Percentiles rank a stretch among this genome's conserved stretches.
These are phyloP conservation scores for Pteropus rufus DNA, from an alignment of 2,797 vertebrate genomes.

Conservation along the genomic window DNA sequence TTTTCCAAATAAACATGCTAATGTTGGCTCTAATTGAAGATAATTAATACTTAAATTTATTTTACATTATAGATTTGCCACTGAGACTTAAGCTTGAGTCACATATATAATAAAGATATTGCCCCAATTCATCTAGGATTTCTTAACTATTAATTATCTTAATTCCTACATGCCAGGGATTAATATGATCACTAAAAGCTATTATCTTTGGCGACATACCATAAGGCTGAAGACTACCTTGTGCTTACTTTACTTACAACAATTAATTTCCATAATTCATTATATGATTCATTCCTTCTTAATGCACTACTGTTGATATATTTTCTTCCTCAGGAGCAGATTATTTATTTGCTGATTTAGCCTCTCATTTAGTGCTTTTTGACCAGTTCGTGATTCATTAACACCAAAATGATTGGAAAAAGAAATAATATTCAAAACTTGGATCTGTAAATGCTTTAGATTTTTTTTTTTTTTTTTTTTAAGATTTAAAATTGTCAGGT, in stretches of 20 bases:
- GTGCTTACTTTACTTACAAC: not conserved
- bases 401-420: not conserved
- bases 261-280: not conserved
- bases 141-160: not conserved
- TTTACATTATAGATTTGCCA: constrained; percentile 16
- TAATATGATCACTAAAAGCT: not conserved
- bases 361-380: not conserved
- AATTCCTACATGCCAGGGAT: not conserved
- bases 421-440: not conserved
- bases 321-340: not conserved
- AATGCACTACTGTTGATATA: not conserved
- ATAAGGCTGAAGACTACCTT: not conserved
- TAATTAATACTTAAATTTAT: constrained; percentile 24
- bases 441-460: not conserved
- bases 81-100: not conserved
- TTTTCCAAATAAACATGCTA: not conserved
- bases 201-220: not conserved
- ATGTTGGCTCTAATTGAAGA: not conserved
- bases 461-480: not conserved
- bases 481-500: not conserved
- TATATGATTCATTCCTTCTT: not conserved
- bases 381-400: not conserved
- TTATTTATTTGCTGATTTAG: not conserved
- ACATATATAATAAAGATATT: not conserved
- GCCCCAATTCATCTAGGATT: not conserved